Conservation (phyloP, 2,113 vertebrate species). For the Riparia riparia region DNA sequence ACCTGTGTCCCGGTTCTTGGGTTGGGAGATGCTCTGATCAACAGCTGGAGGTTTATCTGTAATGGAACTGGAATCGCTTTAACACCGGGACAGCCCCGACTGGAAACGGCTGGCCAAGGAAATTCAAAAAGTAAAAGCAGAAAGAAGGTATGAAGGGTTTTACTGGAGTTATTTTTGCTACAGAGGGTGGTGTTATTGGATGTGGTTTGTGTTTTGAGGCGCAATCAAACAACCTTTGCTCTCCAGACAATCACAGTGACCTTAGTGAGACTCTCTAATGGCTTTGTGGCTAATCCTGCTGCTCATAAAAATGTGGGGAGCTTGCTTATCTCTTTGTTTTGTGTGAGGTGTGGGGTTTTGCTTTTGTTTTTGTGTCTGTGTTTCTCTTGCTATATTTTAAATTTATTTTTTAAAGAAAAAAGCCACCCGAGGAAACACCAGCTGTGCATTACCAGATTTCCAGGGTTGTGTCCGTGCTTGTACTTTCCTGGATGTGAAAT, state of each 20-base stretch:
- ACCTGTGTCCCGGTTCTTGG: background rate
- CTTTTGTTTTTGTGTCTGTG: background rate
- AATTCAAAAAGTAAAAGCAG: background rate
- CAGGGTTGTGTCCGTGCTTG: background rate
- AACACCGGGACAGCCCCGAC: background rate
- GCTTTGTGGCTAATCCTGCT: background rate
- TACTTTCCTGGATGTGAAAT: background rate
- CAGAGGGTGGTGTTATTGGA: background rate
- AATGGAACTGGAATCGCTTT: conserved; percentile 59
- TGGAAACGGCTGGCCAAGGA: conserved; percentile 31
- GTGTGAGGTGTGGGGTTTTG: too few relatives aligned
- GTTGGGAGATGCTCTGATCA: conserved; percentile 8
- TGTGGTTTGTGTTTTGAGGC: background rate
- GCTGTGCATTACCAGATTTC: background rate
- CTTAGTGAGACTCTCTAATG: background rate
- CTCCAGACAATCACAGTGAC: background rate
- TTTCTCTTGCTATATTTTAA: background rate
- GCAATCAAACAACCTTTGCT: background rate
- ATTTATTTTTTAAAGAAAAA: background rate
- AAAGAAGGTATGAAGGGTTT: background rate
- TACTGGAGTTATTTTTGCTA: background rate
- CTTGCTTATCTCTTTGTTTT: background rate
- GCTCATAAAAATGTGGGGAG: background rate
- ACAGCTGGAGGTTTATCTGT: conserved; percentile 53
- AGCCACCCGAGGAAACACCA: background rate